Evolutionary conservation across 2,888 invertebrate genomes (phyloP), one percentile per base, ranked within the genome.

Genomic region (Cartodere bifasciata): DNA sequence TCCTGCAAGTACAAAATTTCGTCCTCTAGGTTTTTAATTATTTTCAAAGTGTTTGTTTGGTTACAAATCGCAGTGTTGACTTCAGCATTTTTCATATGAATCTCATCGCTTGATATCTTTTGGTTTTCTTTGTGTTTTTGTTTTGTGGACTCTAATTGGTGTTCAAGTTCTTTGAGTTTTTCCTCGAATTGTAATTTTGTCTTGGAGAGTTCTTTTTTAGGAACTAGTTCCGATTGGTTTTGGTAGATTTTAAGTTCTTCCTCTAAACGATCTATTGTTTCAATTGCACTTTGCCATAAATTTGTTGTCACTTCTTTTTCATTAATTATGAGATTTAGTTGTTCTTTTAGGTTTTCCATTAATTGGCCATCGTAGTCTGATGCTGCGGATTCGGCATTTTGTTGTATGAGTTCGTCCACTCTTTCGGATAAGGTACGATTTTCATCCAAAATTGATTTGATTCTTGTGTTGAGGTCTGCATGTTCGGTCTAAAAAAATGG

Each of bases 231-330:
- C 3, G 43, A 47, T 23, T 48, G 48, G 12, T 47, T 47, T 34
- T 52, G 48, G 46, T 71, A 73, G 13, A 65, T 58, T 52, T 65
- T 68, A 3, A 82, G 53, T 56, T 82, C 78, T 12, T 64, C 65
- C 49, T 83, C 81, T 34, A 82, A 59, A 28, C 67, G 66, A 20
- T 72, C 70, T 27, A 80, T 72, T 1, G 75, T 73, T 47, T 69
- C 69, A 36, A 77, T 62, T 0, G 77, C 69, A 36, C 71, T 72
- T 50, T 74, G 72, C 73, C 79, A 80, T 17, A 82, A 51, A 11
- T 71, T 65, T 25, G 68, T 63, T 2, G 75, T 60, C 0, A 73
- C 72, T 28, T 73, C 69, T 44, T 78, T 72, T 59, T 83, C 82
- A 67, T 73, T 34, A 9, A 38, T 16, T 3, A 46, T 26, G 3